Base-by-base conservation (phyloP, 2,113 vertebrate species). In the Tympanuchus pallidicinctus region DNA sequence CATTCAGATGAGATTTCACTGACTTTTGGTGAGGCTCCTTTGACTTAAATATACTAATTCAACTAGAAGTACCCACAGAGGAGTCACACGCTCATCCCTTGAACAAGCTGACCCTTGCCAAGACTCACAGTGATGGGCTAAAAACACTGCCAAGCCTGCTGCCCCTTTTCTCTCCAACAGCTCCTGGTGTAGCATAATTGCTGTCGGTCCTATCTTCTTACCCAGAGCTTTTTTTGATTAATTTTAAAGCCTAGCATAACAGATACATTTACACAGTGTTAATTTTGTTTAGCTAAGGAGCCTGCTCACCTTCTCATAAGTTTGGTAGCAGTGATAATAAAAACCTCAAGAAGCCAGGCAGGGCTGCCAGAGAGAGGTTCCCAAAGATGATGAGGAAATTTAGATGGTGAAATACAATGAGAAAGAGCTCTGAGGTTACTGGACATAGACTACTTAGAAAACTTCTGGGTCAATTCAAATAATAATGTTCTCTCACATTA, bases 251-350 rank as follows among this genome's bases (percentile, higher is more conserved):
- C 43, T 69, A 40, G 32, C 43, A 40, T 30, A n/a, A 10, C 12
- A 36, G 5, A 18, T 21, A 11, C 4, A 13, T 32, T 92, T 15
- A 48, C 21, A 32, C 1, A 71, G 24, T 2, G 5, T 71, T 76
- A 32, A 43, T 60, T 73, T 27, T 50, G 17, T 24, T 65, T 52
- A 57, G 9, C 17, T 75, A 64, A 61, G 30, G 2, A 47, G 7
- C 3, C 28, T 88, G 27, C 38, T 93, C 69, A 70, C 13, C 34
- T 81, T 88, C 24, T 16, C 6, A 1, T 40, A 34, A 40, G 13
- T 71, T 52, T 52, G 22, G 19, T 18, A 48, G 22, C 42, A 74
- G 13, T 0, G 0, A 64, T 12, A 34, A 21, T 2, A 61, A 67
- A 82, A 86, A 22, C 11, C 24, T 80, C 69, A 56, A 88, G 57